Evolutionary conservation across 2,888 invertebrate species (phyloP), one percentile per base, ranked within the genome.

Genomic region (Thelaira solivaga): DNA sequence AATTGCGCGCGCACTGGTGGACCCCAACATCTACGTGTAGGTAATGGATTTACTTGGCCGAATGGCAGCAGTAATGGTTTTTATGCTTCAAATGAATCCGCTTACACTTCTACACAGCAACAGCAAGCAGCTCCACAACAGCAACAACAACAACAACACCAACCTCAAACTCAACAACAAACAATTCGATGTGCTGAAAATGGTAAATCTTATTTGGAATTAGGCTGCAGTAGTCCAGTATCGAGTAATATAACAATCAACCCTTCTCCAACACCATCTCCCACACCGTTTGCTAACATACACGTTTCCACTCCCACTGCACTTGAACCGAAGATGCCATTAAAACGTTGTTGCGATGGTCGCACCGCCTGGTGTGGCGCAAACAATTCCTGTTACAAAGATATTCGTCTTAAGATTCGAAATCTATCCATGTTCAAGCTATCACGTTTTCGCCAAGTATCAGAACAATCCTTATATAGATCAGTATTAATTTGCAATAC

Each of bases 401-500:
- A 96, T 86, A 91, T 95, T 82, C 92, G 97, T 69, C 92, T 96
- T 85, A 95, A 96, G 85, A 95, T 97, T 87, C 93, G 97, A 88
- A 96, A 97, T 89, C 92, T 97, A 82, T 97, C 96, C 82, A 96
- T 97, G 93, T 94, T 95, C 89, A 97, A 97, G 90, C 90, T 97
- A 82, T 95, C 95, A 86, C 92, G 95, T 84, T 94, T 95, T 85
- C 92, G 96, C 67, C 96, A 96, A 89, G 95, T 95, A 82, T 94
- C 96, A 68, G 97, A 97, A 88, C 96, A 97, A 45, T 95, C 96
- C 78, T 90, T 97, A 75, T 92, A 96, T 84, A 93, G 96, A 80
- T 97, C 96, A 53, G 97, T 97, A 86, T 93, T 97, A 80, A 97
- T 97, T 85, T 96, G 96, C 91, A 97, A 97, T 90, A 97, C 97